Evolutionary conservation across 1,140 invertebrate species (phyloP).

Genomic region (Aleiodes sp.): DNA sequence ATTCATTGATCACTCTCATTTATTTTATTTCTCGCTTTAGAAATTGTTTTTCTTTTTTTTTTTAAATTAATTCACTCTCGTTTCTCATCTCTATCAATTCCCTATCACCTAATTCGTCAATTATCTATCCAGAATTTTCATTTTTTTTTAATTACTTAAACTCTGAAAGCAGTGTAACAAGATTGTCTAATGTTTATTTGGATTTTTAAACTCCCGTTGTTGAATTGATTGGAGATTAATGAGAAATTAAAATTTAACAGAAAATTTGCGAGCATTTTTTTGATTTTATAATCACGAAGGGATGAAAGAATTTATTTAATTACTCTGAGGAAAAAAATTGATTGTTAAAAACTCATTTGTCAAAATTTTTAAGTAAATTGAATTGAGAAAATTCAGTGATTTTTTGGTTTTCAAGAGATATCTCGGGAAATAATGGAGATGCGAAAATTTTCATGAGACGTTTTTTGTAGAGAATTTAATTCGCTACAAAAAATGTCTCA

Average conservation of each 20-base stretch:
- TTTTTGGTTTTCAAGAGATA: no score
- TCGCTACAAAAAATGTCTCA: no score
- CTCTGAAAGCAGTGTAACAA: slow-evolving; percentile 43
- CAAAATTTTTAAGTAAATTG: background rate
- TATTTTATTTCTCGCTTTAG: slow-evolving; percentile 24
- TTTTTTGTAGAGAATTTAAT: no score
- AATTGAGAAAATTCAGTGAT: slow-evolving; percentile 7
- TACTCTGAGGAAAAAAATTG: no score
- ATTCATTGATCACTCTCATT: slow-evolving; percentile 28
- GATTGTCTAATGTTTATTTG: slow-evolving; percentile 43
- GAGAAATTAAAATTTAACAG: background rate
- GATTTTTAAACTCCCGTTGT: slow-evolving; percentile 26
- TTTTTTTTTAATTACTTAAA: slow-evolving; percentile 34
- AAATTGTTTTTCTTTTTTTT: background rate
- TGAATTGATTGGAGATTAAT: slow-evolving; percentile 44
- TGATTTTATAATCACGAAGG: background rate
- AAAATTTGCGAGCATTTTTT: background rate
- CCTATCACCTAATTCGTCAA: slow-evolving; percentile 10
- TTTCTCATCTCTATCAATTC: background rate
- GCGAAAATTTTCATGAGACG: no score
- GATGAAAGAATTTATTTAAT: slow-evolving; percentile 6
- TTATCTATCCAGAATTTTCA: background rate
- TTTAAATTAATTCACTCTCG: slow-evolving; percentile 3
- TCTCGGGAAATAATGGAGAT: no score
- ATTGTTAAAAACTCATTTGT: slow-evolving; percentile 11